Base-by-base conservation (phyloP, 2,888 invertebrate species). In the Dendrolimus pini region DNA sequence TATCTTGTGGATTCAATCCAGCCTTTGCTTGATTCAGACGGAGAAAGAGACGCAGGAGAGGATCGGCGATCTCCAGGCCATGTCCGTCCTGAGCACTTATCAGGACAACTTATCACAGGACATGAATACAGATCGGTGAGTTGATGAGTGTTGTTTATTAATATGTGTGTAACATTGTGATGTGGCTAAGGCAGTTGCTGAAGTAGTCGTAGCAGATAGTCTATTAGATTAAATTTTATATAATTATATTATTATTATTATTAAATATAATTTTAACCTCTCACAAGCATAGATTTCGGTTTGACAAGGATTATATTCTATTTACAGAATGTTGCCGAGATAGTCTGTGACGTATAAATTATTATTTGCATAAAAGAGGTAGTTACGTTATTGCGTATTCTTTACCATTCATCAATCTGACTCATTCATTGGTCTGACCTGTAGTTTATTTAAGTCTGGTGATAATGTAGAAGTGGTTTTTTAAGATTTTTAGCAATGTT, bases 61-160 rank as follows among this genome's bases (percentile, higher is more conserved):
- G 74, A 77, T 82, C 67, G 82, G 78, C 53, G 91, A 91, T 72
- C 75, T 91, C 61, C 89, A 91, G 68, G 93, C 93, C 63, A 92
- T 93, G 92, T 93, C 93, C 52, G 91, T 92, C 59, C 85, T 92
- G 70, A 93, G 92, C 83, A 92, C 90, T 69, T 92, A 92, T 78
- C 87, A 89, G 68, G 92, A 92, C 80, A 92, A 89, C 67, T 78
- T 92, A 61, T 93, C 93, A 8, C 84, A 86, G 69, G 92, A 92
- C 64, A 92, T 93, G 92, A 92, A 93, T 80, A 93, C 93, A 14
- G 91, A 91, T 63, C 89, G 91, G 93, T 93, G 82, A 89, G 90
- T 87, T 55, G 54, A 47, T 47, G 12, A 8, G 12, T 47, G 47
- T 47, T 60, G 57, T 59, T 47, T 47, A 12, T 12, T 47, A 47